These are phyloP conservation scores for Bombus difficillimus DNA, from an alignment of 1,140 invertebrate species.

Conservation along the genomic window DNA sequence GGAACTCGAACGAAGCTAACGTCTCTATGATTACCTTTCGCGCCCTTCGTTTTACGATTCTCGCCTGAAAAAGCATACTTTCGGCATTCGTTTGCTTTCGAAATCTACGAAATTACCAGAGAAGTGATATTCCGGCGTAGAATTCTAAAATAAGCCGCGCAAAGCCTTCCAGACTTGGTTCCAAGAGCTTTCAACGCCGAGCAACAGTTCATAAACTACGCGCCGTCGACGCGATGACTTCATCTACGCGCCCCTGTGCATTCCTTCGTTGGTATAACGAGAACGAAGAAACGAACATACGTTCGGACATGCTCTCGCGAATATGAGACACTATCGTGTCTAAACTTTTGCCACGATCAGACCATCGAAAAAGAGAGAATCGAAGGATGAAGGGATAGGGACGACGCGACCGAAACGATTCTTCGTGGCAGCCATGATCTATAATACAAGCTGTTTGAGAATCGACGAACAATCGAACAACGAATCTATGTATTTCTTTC, in stretches of 20 bases:
- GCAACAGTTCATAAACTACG: conserved; percentile 3
- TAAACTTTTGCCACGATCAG: conserved; percentile 7
- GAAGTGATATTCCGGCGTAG: not conserved
- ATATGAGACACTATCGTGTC: conserved; percentile 9
- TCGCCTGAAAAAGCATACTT: not conserved
- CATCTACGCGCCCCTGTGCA: conserved; percentile 38
- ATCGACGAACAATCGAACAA: conserved; percentile 8
- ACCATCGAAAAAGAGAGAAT: not conserved
- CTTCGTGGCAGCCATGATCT: conserved; percentile 7
- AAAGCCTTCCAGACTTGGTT: not conserved
- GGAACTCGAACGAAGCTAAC: not conserved
- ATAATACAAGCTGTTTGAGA: conserved; percentile 16
- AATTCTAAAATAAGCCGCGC: conserved; percentile 1
- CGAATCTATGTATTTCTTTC: conserved; percentile 20
- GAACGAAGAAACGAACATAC: conserved; percentile 25
- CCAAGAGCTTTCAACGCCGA: not conserved
- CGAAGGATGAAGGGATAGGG: not conserved
- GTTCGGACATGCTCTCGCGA: not conserved
- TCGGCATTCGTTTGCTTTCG: not conserved
- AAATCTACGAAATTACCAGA: not conserved
- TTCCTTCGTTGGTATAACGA: conserved; percentile 37
- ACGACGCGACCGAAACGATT: conserved; percentile 34
- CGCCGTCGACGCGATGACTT: conserved; percentile 32
- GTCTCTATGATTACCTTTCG: not conserved
- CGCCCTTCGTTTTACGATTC: not conserved